These are phyloP conservation scores for Hydrotaea diabolus DNA, from an alignment of 2,888 invertebrate species.

Conservation along the genomic window DNA sequence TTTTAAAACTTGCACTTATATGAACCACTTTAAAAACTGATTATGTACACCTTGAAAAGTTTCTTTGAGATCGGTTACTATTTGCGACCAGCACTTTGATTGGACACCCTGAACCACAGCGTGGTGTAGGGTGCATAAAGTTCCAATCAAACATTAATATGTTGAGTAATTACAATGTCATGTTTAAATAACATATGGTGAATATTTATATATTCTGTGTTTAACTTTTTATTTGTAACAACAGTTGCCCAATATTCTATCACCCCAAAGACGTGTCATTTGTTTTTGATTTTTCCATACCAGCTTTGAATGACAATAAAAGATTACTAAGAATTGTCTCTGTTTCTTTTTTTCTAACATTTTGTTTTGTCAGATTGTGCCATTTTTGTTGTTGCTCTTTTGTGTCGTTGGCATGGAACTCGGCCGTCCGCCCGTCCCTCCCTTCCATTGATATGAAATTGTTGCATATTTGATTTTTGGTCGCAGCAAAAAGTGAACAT, in stretches of 20 bases:
- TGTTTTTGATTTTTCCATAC: not conserved
- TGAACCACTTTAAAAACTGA: too few relatives aligned
- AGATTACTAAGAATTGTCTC: not conserved
- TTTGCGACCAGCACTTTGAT: too few relatives aligned
- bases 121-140: too few relatives aligned
- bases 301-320: not conserved
- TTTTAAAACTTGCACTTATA: too few relatives aligned
- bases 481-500: not conserved
- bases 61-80: too few relatives aligned
- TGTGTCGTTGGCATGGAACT: not conserved
- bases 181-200: too few relatives aligned
- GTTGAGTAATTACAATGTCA: too few relatives aligned
- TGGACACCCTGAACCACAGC: too few relatives aligned
- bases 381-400: not conserved
- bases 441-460: conserved; percentile 11
- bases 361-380: not conserved
- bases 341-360: not conserved
- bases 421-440: not conserved
- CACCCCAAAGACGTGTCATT: not conserved
- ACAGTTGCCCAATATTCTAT: not conserved
- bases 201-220: too few relatives aligned
- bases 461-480: not conserved
- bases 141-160: too few relatives aligned
- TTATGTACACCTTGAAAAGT: too few relatives aligned
- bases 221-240: too few relatives aligned